These are phyloP conservation scores for Apotomis turbidana DNA, from an alignment of 2,888 invertebrate genomes.

Conservation along the genomic window DNA sequence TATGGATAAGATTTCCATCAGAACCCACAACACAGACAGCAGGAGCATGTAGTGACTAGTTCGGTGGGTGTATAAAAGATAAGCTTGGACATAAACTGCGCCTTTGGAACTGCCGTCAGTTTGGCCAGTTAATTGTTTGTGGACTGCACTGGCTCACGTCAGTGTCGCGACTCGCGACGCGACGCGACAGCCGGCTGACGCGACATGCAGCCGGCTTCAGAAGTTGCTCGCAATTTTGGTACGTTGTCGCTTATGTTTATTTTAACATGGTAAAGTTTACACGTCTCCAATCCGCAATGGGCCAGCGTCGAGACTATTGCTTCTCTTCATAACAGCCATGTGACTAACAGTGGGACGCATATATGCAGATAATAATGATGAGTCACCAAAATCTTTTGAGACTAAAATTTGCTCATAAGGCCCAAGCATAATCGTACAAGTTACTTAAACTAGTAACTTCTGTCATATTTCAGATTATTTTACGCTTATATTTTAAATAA, in stretches of 20 bases:
- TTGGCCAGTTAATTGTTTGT: conserved; percentile 62
- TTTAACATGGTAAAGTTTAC: background rate
- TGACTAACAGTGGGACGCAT: no score
- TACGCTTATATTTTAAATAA: no score
- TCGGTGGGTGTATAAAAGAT: background rate
- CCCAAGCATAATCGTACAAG: no score
- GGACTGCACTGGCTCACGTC: conserved; percentile 41
- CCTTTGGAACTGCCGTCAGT: conserved; percentile 48
- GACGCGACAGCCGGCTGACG: conserved; percentile 15
- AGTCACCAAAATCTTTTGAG: no score
- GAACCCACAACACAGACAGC: background rate
- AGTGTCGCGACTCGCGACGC: conserved; percentile 4
- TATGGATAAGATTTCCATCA: no score
- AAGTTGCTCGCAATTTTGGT: background rate
- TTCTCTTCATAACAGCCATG: no score
- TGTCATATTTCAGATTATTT: no score
- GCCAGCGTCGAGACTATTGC: background rate
- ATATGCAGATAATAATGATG: no score
- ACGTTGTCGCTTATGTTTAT: background rate
- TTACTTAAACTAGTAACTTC: no score
- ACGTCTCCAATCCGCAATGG: no score
- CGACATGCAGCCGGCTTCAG: background rate
- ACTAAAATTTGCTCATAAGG: no score
- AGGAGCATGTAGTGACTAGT: background rate
- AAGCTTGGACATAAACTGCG: background rate